Base-by-base conservation (phyloP, 2,797 vertebrate species). In the Vipera ursinii region DNA sequence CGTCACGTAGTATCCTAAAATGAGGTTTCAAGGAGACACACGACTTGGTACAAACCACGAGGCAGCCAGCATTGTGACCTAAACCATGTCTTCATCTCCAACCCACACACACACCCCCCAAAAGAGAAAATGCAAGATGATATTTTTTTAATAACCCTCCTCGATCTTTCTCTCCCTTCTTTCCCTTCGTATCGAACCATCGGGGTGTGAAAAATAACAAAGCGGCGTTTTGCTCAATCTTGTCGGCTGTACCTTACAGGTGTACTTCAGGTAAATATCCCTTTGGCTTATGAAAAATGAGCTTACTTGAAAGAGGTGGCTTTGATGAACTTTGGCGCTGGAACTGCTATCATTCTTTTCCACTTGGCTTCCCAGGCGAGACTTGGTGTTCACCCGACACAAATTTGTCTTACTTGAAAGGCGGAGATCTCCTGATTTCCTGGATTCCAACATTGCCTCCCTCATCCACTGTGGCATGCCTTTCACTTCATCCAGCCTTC, bases 201-300 rank as follows among this genome's bases (percentile, higher is more conserved):
- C 98, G 97, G 98, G 98, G 98, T 99, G 99, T 99, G 99, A 99
- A 99, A 99, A 99, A 99, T 98, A 99, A 99, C 99, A 99, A 98
- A 98, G 98, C 98, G 98, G 98, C 97, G 98, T 98, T 98, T 98
- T 98, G 95, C 98, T 99, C 98, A 99, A 98, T 99, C 98, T 93
- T 98, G 97, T 98, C 97, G 96, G 96, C 97, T 97, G 96, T 98
- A 98, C 98, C 98, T 98, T 98, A 98, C 98, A 99, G 99, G 99
- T 99, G 98, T 98, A 98, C 98, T 97, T 97, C 98, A 99, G 99
- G 99, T 99, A 98, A 96, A 98, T 98, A 96, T 98, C 97, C 98
- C 98, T 98, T 99, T 98, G 98, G 98, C 98, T 97, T 97, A 98
- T 99, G 99, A 99, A 99, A 99, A 99, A 99, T 99, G 99, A 99